phyloP scores from a whole-genome alignment of 1,140 invertebrate species.

The Diabrotica virgifera region DNA sequence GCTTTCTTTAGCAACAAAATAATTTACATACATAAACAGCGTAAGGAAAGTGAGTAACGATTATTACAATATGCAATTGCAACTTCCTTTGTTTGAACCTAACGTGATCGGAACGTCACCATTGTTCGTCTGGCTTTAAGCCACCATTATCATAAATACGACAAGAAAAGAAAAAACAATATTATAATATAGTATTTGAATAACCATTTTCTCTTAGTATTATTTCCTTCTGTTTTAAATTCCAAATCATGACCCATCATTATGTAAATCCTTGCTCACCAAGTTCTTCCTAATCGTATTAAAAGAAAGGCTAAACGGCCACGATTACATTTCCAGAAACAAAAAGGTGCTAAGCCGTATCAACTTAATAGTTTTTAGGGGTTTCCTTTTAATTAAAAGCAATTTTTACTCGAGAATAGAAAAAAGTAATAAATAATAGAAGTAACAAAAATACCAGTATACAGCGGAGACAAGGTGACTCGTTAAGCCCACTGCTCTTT shows the following conservation, averaged over 20 bases:
- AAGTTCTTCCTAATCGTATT: background rate
- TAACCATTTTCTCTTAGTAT: constrained; percentile 1
- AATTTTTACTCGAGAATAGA: too few relatives aligned
- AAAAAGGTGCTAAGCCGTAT: background rate
- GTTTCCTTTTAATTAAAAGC: too few relatives aligned
- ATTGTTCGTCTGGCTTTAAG: background rate
- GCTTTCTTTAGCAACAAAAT: too few relatives aligned
- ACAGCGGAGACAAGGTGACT: too few relatives aligned
- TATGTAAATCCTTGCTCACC: background rate
- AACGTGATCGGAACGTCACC: constrained; percentile 1
- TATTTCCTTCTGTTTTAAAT: background rate
- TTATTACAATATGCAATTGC: background rate
- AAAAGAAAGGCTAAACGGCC: background rate
- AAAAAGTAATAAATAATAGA: too few relatives aligned
- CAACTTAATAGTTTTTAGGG: too few relatives aligned
- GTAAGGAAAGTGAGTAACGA: background rate
- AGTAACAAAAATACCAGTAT: too few relatives aligned
- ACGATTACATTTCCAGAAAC: background rate
- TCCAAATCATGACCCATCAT: background rate
- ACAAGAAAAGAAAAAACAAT: background rate
- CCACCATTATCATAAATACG: background rate
- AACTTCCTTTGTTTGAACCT: background rate
- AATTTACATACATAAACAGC: too few relatives aligned
- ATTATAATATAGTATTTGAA: background rate
- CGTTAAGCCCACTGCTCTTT: too few relatives aligned